phyloP scores from a whole-genome alignment of 2,797 vertebrate species.

The Mormyrops boulengeri region DNA sequence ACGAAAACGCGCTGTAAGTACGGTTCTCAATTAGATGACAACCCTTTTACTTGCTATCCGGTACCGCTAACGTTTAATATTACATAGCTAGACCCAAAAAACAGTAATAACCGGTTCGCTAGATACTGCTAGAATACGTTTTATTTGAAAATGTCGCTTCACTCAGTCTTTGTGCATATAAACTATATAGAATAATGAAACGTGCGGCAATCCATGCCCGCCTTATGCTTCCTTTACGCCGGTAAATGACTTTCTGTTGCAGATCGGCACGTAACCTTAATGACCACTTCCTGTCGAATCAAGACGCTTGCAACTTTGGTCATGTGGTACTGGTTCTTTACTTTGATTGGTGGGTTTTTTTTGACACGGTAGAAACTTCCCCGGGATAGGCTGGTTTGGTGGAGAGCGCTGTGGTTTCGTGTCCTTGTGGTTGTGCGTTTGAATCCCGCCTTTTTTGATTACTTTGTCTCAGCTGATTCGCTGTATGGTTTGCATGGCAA shows the following conservation, averaged over 20 bases:
- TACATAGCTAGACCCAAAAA: not conserved
- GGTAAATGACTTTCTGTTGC: not conserved
- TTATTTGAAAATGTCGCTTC: not conserved
- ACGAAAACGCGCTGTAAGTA: not conserved
- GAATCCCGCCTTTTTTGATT: not conserved
- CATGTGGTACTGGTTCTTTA: not conserved
- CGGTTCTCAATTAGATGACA: not conserved
- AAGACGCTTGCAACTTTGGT: not conserved
- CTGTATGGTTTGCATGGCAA: not conserved
- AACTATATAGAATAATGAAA: not conserved
- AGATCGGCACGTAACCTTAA: not conserved
- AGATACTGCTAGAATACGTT: not conserved
- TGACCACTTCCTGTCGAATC: conserved; percentile 5
- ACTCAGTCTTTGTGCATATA: not conserved
- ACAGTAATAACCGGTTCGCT: not conserved
- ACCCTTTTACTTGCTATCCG: not conserved
- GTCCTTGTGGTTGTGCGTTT: not conserved
- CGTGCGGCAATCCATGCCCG: not conserved
- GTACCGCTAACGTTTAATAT: not conserved
- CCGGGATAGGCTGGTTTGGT: not conserved
- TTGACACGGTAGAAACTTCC: not conserved
- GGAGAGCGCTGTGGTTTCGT: not conserved
- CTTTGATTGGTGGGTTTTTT: conserved; percentile 20
- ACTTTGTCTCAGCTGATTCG: not conserved
- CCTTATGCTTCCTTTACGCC: not conserved